These are phyloP conservation scores for Chauna torquata DNA, from an alignment of 2,113 vertebrate genomes.

Conservation along the genomic window DNA sequence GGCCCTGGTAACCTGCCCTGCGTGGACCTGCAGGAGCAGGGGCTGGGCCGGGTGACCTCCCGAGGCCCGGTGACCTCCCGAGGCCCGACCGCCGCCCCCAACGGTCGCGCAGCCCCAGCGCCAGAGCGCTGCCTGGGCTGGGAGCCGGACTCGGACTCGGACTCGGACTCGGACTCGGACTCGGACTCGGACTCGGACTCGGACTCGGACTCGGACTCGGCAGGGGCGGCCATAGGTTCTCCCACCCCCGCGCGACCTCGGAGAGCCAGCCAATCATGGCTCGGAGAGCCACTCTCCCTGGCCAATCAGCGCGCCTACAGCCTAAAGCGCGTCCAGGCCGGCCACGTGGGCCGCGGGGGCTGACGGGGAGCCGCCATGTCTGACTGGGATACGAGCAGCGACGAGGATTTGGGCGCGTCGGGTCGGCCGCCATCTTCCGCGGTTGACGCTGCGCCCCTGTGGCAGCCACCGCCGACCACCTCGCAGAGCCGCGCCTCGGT, in stretches of 20 bases:
- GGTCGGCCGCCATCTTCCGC: fast-evolving
- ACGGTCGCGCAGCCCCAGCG: not conserved
- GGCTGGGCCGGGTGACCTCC: too few relatives aligned
- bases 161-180: too few relatives aligned
- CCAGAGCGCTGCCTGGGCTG: not conserved
- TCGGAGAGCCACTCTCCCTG: not conserved
- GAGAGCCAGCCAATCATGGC: constrained; percentile 3
- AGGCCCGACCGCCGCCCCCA: too few relatives aligned
- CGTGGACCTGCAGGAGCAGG: not conserved
- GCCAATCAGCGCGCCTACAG: not conserved
- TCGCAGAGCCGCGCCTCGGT: not conserved
- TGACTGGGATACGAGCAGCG: constrained; percentile 73
- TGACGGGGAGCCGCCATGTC: not conserved
- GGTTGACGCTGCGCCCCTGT: fast-evolving
- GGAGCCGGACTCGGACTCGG: too few relatives aligned
- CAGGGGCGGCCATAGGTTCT: fast-evolving
- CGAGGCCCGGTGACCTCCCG: too few relatives aligned
- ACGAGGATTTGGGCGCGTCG: not conserved
- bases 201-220: fast-evolving
- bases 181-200: too few relatives aligned
- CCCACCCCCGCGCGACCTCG: fast-evolving
- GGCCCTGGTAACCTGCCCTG: not conserved
- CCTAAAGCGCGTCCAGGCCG: fast-evolving
- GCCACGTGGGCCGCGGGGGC: fast-evolving
- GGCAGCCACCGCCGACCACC: not conserved